Percentiles rank a stretch among this genome's conserved stretches.
phyloP scores from a whole-genome alignment of 2,797 vertebrate genomes.

The Acrossocheilus wenchowensis region DNA sequence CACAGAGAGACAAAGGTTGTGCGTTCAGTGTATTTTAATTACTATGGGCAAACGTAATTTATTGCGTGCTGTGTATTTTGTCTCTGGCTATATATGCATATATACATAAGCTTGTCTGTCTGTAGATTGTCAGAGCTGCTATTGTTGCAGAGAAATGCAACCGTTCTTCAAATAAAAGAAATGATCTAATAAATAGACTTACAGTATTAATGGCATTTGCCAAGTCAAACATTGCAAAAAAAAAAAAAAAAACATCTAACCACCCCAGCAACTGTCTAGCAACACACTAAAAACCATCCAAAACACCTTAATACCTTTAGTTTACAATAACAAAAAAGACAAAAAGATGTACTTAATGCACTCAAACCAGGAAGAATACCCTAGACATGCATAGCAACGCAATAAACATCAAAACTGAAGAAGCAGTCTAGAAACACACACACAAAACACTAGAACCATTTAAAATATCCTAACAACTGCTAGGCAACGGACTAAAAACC shows the following conservation, averaged over 20 bases:
- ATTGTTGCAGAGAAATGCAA: background rate
- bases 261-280: background rate
- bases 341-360: too few relatives aligned
- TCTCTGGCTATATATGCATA: background rate
- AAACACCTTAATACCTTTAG: background rate
- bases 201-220: background rate
- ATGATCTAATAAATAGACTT: background rate
- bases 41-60: background rate
- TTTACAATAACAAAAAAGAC: too few relatives aligned
- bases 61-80: background rate
- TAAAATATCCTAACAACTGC: background rate
- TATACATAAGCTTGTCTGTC: background rate
- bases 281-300: background rate
- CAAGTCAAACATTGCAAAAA: background rate
- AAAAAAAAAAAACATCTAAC: too few relatives aligned
- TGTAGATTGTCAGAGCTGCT: background rate
- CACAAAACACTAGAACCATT: background rate
- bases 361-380: background rate
- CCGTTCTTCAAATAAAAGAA: background rate
- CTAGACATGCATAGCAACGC: background rate
- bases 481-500: too few relatives aligned
- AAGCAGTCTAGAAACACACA: background rate
- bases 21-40: background rate
- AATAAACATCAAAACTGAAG: background rate
- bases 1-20: conserved; percentile 3